Percentiles rank a stretch among this genome's conserved stretches.
Conservation (phyloP, 2,888 invertebrate genomes). For the Schizotus pectinicornis region DNA sequence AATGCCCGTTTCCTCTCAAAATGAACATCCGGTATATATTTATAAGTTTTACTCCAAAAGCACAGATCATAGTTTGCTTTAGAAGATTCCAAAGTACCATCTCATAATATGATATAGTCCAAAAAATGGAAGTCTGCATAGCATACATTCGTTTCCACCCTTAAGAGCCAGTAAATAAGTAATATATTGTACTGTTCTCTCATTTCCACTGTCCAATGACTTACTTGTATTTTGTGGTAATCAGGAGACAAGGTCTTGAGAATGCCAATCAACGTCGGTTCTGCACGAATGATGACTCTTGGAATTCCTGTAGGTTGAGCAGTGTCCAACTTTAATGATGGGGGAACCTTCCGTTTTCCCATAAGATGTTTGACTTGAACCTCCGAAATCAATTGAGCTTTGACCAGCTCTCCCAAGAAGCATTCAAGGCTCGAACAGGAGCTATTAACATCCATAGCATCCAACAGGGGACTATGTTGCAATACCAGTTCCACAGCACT, state of each 20-base stretch:
- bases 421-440: slow-evolving; percentile 88
- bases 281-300: slow-evolving; percentile 82
- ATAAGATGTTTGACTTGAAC: slow-evolving; percentile 76
- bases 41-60: too few relatives aligned
- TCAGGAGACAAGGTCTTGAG: slow-evolving; percentile 90
- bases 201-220: background rate
- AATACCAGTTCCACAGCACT: slow-evolving; percentile 86
- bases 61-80: too few relatives aligned
- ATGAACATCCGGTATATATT: too few relatives aligned
- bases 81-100: too few relatives aligned
- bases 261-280: slow-evolving; percentile 87
- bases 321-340: slow-evolving; percentile 64
- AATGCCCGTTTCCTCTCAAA: too few relatives aligned
- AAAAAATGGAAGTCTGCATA: too few relatives aligned
- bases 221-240: slow-evolving; percentile 78
- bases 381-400: slow-evolving; percentile 80
- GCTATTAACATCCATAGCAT: slow-evolving; percentile 88
- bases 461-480: slow-evolving; percentile 82
- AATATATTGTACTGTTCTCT: too few relatives aligned
- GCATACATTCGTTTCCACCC: too few relatives aligned
- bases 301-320: slow-evolving; percentile 75
- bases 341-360: slow-evolving; percentile 61
- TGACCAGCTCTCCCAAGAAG: slow-evolving; percentile 80
- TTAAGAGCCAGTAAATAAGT: too few relatives aligned
- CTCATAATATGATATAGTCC: too few relatives aligned